phyloP scores from a whole-genome alignment of 1,140 invertebrate species.

The Bombus sibiricus region DNA sequence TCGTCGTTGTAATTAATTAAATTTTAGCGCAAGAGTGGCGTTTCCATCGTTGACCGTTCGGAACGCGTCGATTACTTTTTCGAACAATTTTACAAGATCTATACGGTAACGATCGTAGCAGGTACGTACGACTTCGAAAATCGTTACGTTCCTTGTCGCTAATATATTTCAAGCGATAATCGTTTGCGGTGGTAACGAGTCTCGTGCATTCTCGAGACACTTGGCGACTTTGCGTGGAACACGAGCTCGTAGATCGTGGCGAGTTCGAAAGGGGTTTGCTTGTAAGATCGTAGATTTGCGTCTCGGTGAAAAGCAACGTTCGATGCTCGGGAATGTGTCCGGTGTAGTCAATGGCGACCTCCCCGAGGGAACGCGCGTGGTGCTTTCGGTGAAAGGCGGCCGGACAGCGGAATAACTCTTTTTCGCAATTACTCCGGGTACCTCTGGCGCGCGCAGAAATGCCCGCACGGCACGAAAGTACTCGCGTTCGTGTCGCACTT shows the following conservation, averaged over 20 bases:
- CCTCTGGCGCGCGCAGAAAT: slow-evolving; percentile 43
- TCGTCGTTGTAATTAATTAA: slow-evolving; percentile 19
- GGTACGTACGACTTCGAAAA: background rate
- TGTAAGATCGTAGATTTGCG: slow-evolving; percentile 60
- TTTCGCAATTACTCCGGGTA: slow-evolving; percentile 58
- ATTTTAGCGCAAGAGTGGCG: background rate
- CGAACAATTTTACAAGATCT: background rate
- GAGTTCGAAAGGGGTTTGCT: slow-evolving; percentile 41
- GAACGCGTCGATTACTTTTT: background rate
- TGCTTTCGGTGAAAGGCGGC: slow-evolving; percentile 58
- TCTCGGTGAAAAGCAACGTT: slow-evolving; percentile 58
- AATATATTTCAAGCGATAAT: background rate
- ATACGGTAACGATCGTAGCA: background rate
- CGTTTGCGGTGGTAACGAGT: background rate
- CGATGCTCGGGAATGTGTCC: slow-evolving; percentile 44
- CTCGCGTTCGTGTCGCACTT: slow-evolving; percentile 12
- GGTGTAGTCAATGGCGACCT: slow-evolving; percentile 10
- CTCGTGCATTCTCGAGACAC: background rate
- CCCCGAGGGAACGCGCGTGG: background rate
- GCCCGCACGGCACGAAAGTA: slow-evolving; percentile 34
- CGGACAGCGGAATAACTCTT: slow-evolving; percentile 62
- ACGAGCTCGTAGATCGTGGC: background rate
- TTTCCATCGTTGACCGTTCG: background rate
- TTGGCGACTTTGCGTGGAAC: background rate
- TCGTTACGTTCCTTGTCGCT: background rate